Evolutionary conservation across 2,888 invertebrate species (phyloP).

Genomic region (Muschampia plurimacula): DNA sequence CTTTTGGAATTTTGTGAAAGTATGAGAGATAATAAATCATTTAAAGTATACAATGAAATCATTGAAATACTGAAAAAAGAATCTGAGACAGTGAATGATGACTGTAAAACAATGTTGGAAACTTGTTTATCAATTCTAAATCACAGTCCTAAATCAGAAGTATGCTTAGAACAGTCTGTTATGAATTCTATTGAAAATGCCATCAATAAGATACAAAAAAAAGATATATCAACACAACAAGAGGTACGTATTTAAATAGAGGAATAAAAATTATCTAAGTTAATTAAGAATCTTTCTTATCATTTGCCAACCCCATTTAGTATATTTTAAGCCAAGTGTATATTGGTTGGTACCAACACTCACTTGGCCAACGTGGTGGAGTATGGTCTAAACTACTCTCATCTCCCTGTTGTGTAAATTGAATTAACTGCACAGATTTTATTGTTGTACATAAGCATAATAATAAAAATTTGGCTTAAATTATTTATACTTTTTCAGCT

Average conservation of each 20-base stretch:
- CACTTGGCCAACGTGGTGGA: too few species aligned
- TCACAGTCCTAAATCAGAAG: slow-evolving; percentile 52
- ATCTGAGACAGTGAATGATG: slow-evolving; percentile 50
- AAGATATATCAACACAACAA: slow-evolving; percentile 86
- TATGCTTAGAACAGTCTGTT: slow-evolving; percentile 74
- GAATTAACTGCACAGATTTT: too few species aligned
- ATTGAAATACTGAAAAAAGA: slow-evolving; percentile 61
- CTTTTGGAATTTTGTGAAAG: slow-evolving; percentile 57
- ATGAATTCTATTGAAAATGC: slow-evolving; percentile 82
- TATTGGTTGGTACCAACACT: too few species aligned
- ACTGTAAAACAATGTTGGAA: slow-evolving; percentile 54
- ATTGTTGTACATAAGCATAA: not conserved
- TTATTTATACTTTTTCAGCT: slow-evolving; percentile 61
- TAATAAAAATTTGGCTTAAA: not conserved
- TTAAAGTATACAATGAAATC: slow-evolving; percentile 67
- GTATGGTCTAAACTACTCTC: too few species aligned
- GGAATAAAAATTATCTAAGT: too few species aligned
- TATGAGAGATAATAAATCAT: slow-evolving; percentile 54
- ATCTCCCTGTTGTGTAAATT: too few species aligned
- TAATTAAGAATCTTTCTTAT: too few species aligned
- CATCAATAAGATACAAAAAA: slow-evolving; percentile 82
- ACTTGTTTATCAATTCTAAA: slow-evolving; percentile 58
- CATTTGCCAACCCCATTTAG: too few species aligned
- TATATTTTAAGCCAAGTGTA: too few species aligned
- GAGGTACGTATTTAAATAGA: slow-evolving; percentile 61